These are phyloP conservation scores for Ctenochaetus hawaiiensis DNA, from an alignment of 2,797 vertebrate species.

Conservation along the genomic window DNA sequence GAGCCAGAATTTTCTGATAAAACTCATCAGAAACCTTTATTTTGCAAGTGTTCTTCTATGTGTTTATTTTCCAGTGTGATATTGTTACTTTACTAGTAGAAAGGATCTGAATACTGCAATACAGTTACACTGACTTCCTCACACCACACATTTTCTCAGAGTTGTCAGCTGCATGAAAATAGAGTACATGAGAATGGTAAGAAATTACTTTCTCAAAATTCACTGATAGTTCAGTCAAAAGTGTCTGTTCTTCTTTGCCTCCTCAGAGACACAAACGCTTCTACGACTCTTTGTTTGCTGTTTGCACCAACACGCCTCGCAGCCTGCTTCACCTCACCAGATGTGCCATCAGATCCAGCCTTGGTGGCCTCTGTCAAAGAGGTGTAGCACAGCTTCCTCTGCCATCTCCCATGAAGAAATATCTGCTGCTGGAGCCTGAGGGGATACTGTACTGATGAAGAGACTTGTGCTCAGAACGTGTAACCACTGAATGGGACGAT, in stretches of 20 bases:
- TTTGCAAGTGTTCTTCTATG: too few species aligned
- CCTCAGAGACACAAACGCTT: constrained; percentile 89
- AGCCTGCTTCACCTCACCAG: constrained; percentile 92
- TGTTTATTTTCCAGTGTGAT: too few species aligned
- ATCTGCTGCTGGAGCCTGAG: constrained; percentile 91
- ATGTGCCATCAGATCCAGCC: constrained; percentile 84
- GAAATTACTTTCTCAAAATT: too few species aligned
- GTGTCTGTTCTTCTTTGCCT: constrained; percentile 5
- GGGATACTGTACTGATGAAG: constrained; percentile 85
- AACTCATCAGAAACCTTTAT: too few species aligned
- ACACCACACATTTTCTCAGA: background rate
- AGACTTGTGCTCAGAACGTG: background rate
- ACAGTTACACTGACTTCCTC: background rate
- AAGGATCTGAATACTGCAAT: too few species aligned
- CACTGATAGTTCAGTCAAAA: background rate
- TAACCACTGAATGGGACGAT: background rate
- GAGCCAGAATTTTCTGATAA: too few species aligned
- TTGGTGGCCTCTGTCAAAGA: constrained; percentile 84
- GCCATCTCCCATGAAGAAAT: constrained; percentile 88
- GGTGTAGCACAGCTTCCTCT: constrained; percentile 86
- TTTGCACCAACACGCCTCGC: constrained; percentile 91
- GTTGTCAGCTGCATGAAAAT: background rate
- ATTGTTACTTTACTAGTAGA: too few species aligned
- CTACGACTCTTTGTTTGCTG: constrained; percentile 92
- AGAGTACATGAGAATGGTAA: background rate